Conservation (phyloP, 35 echinoderm and acorn worm genomes). For the Stichopus chloronotus region DNA sequence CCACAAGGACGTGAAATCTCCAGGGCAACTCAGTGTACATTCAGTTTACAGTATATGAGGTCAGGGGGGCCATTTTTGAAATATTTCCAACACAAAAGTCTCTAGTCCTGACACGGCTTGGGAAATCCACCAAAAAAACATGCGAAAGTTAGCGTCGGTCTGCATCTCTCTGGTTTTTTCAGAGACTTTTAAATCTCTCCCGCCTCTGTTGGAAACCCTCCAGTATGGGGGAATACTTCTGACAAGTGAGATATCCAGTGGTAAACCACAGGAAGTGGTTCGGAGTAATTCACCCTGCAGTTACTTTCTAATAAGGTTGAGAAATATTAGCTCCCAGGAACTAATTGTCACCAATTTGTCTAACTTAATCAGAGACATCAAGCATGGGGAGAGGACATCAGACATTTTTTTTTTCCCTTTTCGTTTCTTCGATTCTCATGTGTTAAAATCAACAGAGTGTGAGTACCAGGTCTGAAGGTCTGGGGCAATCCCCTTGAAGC, state of each 20-base stretch:
- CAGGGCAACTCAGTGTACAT: too few relatives aligned
- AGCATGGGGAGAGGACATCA: background rate
- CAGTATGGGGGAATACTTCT: conserved; percentile 8
- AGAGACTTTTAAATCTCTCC: background rate
- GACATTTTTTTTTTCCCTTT: background rate
- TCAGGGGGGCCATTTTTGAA: background rate
- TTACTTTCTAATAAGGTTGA: conserved; percentile 19
- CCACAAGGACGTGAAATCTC: too few relatives aligned
- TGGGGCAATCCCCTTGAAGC: too few relatives aligned
- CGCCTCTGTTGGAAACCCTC: conserved; percentile 26
- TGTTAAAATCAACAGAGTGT: background rate
- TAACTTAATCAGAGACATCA: conserved; percentile 32
- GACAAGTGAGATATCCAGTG: conserved; percentile 9
- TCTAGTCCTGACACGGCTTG: background rate
- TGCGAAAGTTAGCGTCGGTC: background rate
- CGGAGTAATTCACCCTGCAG: conserved; percentile 42
- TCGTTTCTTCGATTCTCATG: background rate
- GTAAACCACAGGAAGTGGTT: conserved; percentile 54
- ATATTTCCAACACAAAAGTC: background rate
- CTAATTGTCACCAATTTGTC: conserved; percentile 51
- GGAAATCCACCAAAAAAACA: background rate
- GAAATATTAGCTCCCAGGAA: conserved; percentile 24
- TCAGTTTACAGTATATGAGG: too few relatives aligned
- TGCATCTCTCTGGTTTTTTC: background rate
- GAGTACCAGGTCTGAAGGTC: background rate